A percentile compares a stretch with the other conserved stretches of the same genome.
Evolutionary conservation across 2,888 invertebrate genomes (phyloP).

Genomic region (Parascotia fuliginaria): DNA sequence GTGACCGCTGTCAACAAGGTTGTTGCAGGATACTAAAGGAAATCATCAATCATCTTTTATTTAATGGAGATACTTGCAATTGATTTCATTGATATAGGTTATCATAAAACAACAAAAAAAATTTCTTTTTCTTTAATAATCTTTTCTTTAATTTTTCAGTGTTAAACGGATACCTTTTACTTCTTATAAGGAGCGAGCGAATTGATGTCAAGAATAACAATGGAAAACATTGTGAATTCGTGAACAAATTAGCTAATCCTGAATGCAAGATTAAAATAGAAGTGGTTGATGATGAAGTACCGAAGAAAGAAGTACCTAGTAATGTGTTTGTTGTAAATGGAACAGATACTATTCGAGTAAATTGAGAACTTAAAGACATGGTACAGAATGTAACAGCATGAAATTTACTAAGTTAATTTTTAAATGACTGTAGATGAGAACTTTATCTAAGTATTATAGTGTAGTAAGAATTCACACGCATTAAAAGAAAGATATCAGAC

Average conservation of each 20-base stretch:
- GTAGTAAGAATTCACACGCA: too few relatives aligned
- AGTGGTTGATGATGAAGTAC: not conserved
- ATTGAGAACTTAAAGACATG: not conserved
- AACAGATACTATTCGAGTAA: not conserved
- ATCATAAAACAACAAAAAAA: not conserved
- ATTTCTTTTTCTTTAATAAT: not conserved
- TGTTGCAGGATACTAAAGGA: too few relatives aligned
- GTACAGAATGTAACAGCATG: not conserved
- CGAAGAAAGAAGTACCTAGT: not conserved
- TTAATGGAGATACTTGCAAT: too few relatives aligned
- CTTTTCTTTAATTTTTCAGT: not conserved
- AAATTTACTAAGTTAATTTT: not conserved
- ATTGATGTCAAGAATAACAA: not conserved
- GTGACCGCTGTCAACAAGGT: too few relatives aligned
- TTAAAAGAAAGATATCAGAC: too few relatives aligned
- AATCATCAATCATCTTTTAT: too few relatives aligned
- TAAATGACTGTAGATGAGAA: not conserved
- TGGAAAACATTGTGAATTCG: not conserved
- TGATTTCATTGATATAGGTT: too few relatives aligned
- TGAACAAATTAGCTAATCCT: constrained; percentile 1
- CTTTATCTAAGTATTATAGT: too few relatives aligned
- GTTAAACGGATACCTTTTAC: not conserved
- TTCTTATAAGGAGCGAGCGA: not conserved
- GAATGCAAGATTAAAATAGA: not conserved
- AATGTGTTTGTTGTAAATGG: not conserved